These are phyloP conservation scores for Hypotaenidia okinawae DNA, from an alignment of 2,797 vertebrate species.

Conservation along the genomic window DNA sequence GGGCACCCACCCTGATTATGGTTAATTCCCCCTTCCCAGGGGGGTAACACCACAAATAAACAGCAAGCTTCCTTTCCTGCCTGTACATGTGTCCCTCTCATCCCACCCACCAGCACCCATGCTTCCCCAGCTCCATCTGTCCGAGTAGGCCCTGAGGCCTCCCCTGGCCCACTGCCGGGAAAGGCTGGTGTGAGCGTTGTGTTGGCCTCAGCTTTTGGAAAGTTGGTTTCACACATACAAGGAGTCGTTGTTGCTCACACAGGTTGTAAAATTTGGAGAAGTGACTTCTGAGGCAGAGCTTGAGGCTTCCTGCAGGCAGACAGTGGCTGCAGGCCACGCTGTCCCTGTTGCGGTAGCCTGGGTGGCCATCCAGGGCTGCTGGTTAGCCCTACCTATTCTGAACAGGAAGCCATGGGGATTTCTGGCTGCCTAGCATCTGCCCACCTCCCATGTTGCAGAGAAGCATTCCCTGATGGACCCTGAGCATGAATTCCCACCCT, in stretches of 20 bases:
- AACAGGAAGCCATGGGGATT: not conserved
- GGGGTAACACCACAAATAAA: not conserved
- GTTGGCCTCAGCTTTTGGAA: not conserved
- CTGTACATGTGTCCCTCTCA: not conserved
- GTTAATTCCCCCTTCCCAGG: not conserved
- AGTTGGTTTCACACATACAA: not conserved
- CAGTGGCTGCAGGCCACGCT: not conserved
- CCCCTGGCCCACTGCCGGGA: not conserved
- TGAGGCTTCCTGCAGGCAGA: not conserved
- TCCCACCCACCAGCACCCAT: not conserved
- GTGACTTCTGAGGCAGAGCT: not conserved
- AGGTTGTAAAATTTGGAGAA: not conserved
- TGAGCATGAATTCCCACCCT: not conserved
- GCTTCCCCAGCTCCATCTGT: rapidly evolving
- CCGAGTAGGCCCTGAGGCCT: not conserved
- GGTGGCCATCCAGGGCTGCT: not conserved
- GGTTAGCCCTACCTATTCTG: not conserved
- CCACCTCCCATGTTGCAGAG: not conserved
- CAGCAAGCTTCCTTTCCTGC: not conserved
- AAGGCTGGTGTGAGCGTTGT: too few relatives aligned
- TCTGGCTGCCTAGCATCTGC: not conserved
- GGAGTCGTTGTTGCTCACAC: not conserved
- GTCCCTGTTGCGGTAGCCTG: not conserved
- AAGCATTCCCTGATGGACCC: rapidly evolving
- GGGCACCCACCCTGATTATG: rapidly evolving